phyloP scores from a whole-genome alignment of 2,797 vertebrate genomes.

The Sarcophilus harrisii region DNA sequence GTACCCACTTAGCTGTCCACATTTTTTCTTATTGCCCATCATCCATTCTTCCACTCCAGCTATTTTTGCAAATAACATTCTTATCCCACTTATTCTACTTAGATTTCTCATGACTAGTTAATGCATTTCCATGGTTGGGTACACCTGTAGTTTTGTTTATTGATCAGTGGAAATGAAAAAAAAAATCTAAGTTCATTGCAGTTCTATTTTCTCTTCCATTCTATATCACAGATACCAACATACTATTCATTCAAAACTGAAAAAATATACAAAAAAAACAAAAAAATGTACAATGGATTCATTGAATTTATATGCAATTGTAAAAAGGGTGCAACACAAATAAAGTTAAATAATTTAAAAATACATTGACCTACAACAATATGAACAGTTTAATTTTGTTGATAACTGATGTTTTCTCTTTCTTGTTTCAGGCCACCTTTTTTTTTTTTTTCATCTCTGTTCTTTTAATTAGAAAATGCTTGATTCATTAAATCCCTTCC shows the following conservation, averaged over 20 bases:
- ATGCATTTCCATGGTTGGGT: slow-evolving; percentile 99
- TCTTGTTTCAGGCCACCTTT: no score
- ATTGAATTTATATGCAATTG: slow-evolving; percentile 99
- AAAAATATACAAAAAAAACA: slow-evolving; percentile 80
- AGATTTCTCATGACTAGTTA: slow-evolving; percentile 95
- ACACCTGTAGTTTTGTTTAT: slow-evolving; percentile 98
- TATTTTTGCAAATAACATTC: slow-evolving; percentile 90
- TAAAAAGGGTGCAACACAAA: slow-evolving; percentile 99
- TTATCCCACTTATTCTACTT: slow-evolving; percentile 91
- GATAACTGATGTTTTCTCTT: no score
- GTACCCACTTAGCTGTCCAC: slow-evolving; percentile 88
- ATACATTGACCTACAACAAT: no score
- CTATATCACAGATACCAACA: slow-evolving; percentile 92
- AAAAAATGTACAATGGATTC: slow-evolving; percentile 95
- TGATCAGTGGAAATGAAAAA: slow-evolving; percentile 94
- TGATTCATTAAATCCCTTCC: neutral
- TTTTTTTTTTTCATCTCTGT: no score
- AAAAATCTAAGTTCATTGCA: slow-evolving; percentile 94
- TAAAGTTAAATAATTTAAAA: no score
- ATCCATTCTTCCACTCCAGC: slow-evolving; percentile 88
- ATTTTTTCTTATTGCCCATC: slow-evolving; percentile 80
- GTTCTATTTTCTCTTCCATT: slow-evolving; percentile 92
- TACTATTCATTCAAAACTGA: slow-evolving; percentile 90
- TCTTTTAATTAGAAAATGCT: no score
- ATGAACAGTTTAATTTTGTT: no score